These are phyloP conservation scores for Bambusicola thoracicus DNA, from an alignment of 2,113 vertebrate species.

Conservation along the genomic window DNA sequence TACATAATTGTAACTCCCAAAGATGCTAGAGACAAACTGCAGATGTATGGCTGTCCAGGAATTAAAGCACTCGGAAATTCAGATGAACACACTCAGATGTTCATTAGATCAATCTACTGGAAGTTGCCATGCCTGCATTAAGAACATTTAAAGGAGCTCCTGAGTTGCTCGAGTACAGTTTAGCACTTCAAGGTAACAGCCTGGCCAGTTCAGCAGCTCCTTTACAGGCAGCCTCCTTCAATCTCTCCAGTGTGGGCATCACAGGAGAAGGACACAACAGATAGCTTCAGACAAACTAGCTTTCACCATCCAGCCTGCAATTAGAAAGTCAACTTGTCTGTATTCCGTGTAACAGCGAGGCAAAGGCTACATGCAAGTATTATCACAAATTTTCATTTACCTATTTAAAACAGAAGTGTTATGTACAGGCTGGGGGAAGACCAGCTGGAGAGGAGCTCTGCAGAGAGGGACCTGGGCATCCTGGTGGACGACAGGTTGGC, in stretches of 20 bases:
- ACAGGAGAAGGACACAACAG: background rate
- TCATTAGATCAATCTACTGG: background rate
- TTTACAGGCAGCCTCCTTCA: background rate
- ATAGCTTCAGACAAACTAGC: background rate
- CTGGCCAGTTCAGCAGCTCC: background rate
- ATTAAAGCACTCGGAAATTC: constrained; percentile 51
- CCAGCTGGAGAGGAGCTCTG: no score
- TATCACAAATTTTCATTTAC: background rate
- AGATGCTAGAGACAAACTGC: constrained; percentile 38
- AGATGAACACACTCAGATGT: constrained; percentile 48
- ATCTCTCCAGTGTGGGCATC: background rate
- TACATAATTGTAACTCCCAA: constrained; percentile 53
- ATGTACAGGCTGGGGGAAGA: no score
- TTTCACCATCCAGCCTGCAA: background rate
- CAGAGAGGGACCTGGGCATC: no score
- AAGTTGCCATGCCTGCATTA: background rate
- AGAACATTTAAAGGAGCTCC: background rate
- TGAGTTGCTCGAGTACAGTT: accelerated
- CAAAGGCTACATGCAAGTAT: background rate
- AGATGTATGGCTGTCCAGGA: constrained; percentile 12
- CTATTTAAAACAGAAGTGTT: background rate
- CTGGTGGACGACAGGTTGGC: no score
- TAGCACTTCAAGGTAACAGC: background rate
- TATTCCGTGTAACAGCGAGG: background rate
- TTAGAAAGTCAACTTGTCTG: background rate